phyloP scores from a whole-genome alignment of 2,888 invertebrate genomes.

The Ennomos fuscantarius region DNA sequence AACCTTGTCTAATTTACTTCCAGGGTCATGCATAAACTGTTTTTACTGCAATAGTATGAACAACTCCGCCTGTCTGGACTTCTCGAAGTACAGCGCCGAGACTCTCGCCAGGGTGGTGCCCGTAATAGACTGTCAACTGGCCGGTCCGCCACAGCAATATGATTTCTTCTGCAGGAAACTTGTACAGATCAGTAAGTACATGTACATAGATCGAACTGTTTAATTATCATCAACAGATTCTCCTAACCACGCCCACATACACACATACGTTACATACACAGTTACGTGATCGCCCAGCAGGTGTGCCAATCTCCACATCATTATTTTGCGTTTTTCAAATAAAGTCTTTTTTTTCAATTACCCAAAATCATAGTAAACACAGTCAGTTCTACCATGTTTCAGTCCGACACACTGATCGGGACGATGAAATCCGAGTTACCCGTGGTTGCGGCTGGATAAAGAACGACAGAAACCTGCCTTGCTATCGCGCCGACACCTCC shows the following conservation, averaged over 20 bases:
- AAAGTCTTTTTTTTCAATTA: no score
- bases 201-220: no score
- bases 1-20: conserved; percentile 4
- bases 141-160: conserved; percentile 51
- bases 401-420: conserved; percentile 68
- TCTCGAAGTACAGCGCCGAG: conserved; percentile 77
- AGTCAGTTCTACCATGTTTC: conserved; percentile 8
- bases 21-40: conserved; percentile 86
- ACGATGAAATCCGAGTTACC: conserved; percentile 80
- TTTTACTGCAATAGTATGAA: conserved; percentile 91
- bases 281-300: no score
- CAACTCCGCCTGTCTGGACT: conserved; percentile 87
- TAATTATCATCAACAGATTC: no score
- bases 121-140: conserved; percentile 64
- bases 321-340: no score
- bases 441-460: conserved; percentile 88
- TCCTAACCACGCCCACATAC: no score
- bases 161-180: conserved; percentile 90
- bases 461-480: conserved; percentile 55
- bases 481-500: conserved; percentile 85
- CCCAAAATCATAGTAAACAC: no score
- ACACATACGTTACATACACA: no score
- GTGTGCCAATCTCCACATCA: no score
- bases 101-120: conserved; percentile 64
- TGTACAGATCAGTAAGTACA: conserved; percentile 87